phyloP scores from a whole-genome alignment of 2,888 invertebrate genomes.

The Polyommatus icarus region DNA sequence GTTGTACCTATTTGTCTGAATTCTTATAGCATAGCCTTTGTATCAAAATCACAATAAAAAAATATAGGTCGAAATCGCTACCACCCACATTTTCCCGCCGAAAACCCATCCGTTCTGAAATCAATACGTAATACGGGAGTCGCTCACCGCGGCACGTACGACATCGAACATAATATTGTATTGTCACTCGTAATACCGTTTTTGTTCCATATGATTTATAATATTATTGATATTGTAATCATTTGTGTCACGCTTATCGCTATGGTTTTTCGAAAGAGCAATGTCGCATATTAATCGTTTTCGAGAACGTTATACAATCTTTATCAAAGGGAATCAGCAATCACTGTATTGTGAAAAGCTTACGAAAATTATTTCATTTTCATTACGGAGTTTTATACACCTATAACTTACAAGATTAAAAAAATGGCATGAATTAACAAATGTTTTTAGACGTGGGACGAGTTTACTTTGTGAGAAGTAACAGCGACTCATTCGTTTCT shows the following conservation, averaged over 20 bases:
- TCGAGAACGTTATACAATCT: background rate
- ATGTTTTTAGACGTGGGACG: too few species aligned
- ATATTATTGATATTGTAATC: constrained; percentile 12
- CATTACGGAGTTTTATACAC: too few species aligned
- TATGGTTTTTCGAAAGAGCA: constrained; percentile 22
- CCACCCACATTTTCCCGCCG: constrained; percentile 45
- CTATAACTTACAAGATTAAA: too few species aligned
- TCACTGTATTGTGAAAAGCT: background rate
- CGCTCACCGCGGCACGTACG: constrained; percentile 65
- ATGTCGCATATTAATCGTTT: constrained; percentile 21
- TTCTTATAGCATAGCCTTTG: background rate
- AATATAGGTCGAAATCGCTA: background rate
- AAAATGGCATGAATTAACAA: too few species aligned
- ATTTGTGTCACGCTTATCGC: constrained; percentile 30
- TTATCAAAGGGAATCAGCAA: background rate
- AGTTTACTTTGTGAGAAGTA: too few species aligned
- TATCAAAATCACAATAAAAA: background rate
- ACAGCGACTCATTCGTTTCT: too few species aligned
- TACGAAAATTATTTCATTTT: background rate
- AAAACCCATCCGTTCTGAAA: constrained; percentile 52
- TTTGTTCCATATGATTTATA: constrained; percentile 51
- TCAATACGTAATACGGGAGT: constrained; percentile 59
- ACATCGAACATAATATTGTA: constrained; percentile 18
- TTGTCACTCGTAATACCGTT: constrained; percentile 47
- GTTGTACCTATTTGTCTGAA: background rate